Evolutionary conservation across 2,888 invertebrate species (phyloP), one percentile per base, ranked within the genome.

Genomic region (Gymnocheta viridis): DNA sequence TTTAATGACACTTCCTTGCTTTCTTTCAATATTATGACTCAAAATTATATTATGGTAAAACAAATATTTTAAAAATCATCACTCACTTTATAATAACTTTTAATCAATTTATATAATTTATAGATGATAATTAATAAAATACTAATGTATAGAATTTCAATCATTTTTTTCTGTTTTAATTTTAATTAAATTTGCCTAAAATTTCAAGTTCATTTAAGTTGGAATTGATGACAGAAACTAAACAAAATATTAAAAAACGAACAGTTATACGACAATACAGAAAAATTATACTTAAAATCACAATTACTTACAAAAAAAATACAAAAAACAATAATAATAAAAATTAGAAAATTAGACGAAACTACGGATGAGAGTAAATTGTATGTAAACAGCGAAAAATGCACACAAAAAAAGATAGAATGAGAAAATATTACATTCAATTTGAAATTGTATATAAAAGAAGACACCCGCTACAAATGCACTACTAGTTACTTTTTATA

Each of bases 51-150:
- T n/a, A n/a, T n/a, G n/a, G n/a, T n/a, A n/a, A n/a, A n/a, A n/a
- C n/a, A n/a, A n/a, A n/a, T n/a, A n/a, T n/a, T n/a, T n/a, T 7
- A 32, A 32, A 41, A 38, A 3, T 10, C 6, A 47, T 14, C 49
- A 85, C 85, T 85, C 64, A 85, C 85, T 73, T 76, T 72, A 58
- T 82, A 84, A 69, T 49, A 78, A 27, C 10, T 27, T 72, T 70
- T 82, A 44, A 82, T 73, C 19, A 76, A 60, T 84, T 80, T 79
- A 64, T 79, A 84, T 47, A 85, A 76, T 80, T 77, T 76, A 79
- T 32, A 78, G 1, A 64, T 38, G 22, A 76, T 41, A 69, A 82
- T 44, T 80, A 80, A 51, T n/a, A 82, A 49, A 54, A 85, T 29
- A 58, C 24, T n/a, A 35, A 82, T 58, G 64, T 76, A 82, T 49